Evolutionary conservation across 2,113 vertebrate species (phyloP), one percentile per base, ranked within the genome.

Genomic region (Spheniscus mendiculus): DNA sequence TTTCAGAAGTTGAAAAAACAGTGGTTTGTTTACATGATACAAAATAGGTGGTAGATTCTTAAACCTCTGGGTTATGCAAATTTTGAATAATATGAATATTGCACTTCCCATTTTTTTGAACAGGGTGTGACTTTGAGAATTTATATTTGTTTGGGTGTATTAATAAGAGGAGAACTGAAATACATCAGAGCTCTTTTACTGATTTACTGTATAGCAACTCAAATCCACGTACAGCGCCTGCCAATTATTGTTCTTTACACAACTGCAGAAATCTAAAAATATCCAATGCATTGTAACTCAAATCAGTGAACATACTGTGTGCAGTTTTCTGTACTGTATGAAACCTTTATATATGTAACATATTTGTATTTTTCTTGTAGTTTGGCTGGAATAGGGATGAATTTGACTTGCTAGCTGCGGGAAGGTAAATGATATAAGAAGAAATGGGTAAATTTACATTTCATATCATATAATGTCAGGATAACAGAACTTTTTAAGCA

Each of bases 341-440:
- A 66, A n/a, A 49, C 22, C 58, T 61, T 1, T 7, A 2, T 36
- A 6, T 77, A 10, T 77, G 38, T 83, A 77, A 95, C 53, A 10
- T 66, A 47, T 32, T 70, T 59, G 21, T 92, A 13, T 93, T 95
- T 90, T 83, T 74, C 66, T 97, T 97, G 65, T 96, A 99, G 99
- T 99, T 99, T 98, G 98, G 98, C 50, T 99, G 99, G 99, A 96
- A 98, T 77, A 98, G 73, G 50, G 97, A 97, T 30, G 97, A 99
- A 45, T 99, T 98, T 65, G 98, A 99, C 96, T 98, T 99, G 56
- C 97, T 99, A 83, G 99, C 98, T 76, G 98, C 99, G 1, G 98
- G 98, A 97, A 99, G 99, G 99, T 99, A 98, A 95, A 72, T 95
- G 8, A 90, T 78, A 36, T 42, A 38, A 78, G 90, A 91, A 83